phyloP scores from a whole-genome alignment of 2,888 invertebrate genomes.

The Drosophila meridionalis region DNA sequence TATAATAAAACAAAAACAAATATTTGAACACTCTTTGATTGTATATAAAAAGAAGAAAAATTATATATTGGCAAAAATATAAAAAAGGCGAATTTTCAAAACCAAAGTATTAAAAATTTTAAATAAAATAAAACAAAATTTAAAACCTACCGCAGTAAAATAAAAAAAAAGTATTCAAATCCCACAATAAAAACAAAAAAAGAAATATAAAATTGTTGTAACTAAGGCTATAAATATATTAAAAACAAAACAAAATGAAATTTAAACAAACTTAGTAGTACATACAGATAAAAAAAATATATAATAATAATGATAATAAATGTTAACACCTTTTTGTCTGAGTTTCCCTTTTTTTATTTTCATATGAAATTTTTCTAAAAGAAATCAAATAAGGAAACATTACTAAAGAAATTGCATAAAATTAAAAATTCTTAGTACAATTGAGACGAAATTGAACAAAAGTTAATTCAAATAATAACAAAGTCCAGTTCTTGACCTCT shows the following conservation, averaged over 20 bases:
- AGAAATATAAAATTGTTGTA: constrained; percentile 39
- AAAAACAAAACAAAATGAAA: constrained; percentile 20
- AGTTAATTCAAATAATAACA: constrained; percentile 2
- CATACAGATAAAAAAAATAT: constrained; percentile 41
- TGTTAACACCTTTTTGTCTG: constrained; percentile 61
- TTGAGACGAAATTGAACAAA: constrained; percentile 35
- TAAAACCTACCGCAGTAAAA: constrained; percentile 68
- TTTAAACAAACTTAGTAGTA: constrained; percentile 56
- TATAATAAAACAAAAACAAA: constrained; percentile 40
- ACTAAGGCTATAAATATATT: constrained; percentile 49
- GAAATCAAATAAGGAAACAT: constrained; percentile 27
- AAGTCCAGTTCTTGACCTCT: constrained; percentile 9
- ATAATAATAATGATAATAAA: constrained; percentile 40
- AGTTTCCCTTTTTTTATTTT: constrained; percentile 68
- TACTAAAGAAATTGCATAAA: constrained; percentile 41
- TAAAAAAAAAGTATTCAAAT: constrained; percentile 45
- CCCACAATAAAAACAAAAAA: constrained; percentile 40
- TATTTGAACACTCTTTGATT: constrained; percentile 53
- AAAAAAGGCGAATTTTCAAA: constrained; percentile 50
- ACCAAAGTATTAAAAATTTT: constrained; percentile 55
- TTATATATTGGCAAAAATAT: constrained; percentile 54
- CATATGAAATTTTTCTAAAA: constrained; percentile 50
- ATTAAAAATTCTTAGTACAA: constrained; percentile 57
- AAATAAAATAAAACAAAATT: constrained; percentile 44
- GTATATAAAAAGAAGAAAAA: constrained; percentile 60